Conservation (phyloP, 2,797 vertebrate species). For the Rhinichthys osculus region DNA sequence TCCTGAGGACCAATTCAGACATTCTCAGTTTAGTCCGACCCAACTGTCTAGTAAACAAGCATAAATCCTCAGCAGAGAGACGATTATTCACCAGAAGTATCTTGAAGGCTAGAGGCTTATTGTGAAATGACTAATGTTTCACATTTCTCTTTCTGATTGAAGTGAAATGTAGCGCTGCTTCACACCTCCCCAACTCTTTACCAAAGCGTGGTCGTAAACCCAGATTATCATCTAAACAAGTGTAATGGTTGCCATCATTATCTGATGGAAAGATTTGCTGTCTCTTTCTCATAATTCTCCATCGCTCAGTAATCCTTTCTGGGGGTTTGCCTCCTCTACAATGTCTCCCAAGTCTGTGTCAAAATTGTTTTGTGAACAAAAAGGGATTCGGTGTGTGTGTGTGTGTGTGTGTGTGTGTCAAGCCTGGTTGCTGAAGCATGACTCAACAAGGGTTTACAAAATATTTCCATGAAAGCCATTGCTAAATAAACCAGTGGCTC, state of each 20-base stretch:
- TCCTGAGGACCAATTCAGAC: no score
- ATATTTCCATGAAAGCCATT: slow-evolving; percentile 57
- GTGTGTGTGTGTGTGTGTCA: background rate
- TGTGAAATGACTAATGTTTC: slow-evolving; percentile 72
- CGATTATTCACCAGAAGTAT: slow-evolving; percentile 54
- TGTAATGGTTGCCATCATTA: slow-evolving; percentile 57
- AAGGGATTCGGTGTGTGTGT: slow-evolving; percentile 4
- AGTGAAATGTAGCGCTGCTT: slow-evolving; percentile 68
- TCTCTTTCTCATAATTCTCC: slow-evolving; percentile 12
- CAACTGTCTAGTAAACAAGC: background rate
- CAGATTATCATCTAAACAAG: slow-evolving; percentile 68
- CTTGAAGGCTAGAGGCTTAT: slow-evolving; percentile 59
- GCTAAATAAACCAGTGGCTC: slow-evolving; percentile 45
- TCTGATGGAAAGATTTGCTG: slow-evolving; percentile 42
- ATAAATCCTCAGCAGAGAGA: slow-evolving; percentile 52
- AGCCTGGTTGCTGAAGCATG: slow-evolving; percentile 21
- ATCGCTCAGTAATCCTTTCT: slow-evolving; percentile 9
- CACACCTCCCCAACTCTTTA: slow-evolving; percentile 70
- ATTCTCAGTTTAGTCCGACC: background rate
- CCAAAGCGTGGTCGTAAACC: slow-evolving; percentile 71
- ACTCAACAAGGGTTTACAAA: slow-evolving; percentile 47
- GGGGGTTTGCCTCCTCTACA: slow-evolving; percentile 3
- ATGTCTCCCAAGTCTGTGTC: slow-evolving; percentile 32
- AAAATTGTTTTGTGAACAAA: slow-evolving; percentile 31
- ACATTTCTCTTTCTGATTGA: slow-evolving; percentile 74